phyloP scores from a whole-genome alignment of 1,140 invertebrate genomes.

The Achatina immaculata region DNA sequence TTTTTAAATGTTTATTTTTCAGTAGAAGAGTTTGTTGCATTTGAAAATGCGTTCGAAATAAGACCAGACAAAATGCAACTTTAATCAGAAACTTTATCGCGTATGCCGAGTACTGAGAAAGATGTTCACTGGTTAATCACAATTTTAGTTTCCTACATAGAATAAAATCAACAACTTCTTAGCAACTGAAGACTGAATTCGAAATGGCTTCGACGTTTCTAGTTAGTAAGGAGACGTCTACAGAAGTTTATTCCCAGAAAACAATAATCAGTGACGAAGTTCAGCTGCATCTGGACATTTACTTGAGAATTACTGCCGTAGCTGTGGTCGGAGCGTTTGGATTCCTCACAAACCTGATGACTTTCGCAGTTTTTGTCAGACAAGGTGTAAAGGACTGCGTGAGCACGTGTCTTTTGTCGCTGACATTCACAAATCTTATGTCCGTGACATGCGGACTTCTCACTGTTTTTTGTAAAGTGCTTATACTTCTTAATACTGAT shows the following conservation, averaged over 20 bases:
- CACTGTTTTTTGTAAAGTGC: background rate
- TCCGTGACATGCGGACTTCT: background rate
- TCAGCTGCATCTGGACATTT: slow-evolving; percentile 1
- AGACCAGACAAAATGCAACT: no score
- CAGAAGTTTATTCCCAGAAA: background rate
- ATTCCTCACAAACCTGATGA: background rate
- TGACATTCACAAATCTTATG: background rate
- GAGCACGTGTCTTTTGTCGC: background rate
- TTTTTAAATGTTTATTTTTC: no score
- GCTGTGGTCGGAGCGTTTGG: background rate
- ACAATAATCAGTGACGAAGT: background rate
- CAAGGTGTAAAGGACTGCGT: background rate
- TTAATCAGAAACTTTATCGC: no score
- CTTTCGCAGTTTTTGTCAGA: background rate
- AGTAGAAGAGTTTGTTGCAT: no score
- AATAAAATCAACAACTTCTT: no score
- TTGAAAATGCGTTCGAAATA: no score
- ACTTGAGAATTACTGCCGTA: background rate
- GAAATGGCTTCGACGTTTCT: background rate
- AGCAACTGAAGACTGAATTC: background rate
- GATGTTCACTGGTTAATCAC: no score
- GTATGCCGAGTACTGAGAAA: no score
- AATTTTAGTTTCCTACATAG: no score
- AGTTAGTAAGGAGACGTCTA: background rate
- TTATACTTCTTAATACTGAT: background rate